Evolutionary conservation across 2,113 vertebrate genomes (phyloP), one percentile per base, ranked within the genome.

Genomic region (Corydoras sp.): DNA sequence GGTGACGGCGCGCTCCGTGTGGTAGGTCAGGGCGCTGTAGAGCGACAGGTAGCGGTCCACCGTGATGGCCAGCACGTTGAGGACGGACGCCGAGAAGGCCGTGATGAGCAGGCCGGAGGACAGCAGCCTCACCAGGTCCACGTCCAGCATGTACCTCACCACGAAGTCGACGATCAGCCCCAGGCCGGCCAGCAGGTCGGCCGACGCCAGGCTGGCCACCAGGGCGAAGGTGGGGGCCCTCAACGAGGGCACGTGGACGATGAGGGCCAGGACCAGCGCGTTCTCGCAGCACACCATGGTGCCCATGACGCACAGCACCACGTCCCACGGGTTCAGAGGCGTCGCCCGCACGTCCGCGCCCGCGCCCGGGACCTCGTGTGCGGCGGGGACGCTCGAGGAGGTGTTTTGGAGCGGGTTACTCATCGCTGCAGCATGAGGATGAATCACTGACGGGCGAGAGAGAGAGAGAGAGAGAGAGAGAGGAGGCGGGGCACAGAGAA

Each of bases 11-110:
- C 94, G 88, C 69, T 95, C 93, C 0, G 92, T 92, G 89, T 93
- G 92, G 84, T 97, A 96, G 68, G 94, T 95, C 49, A 97, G 88
- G 0, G 94, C 94, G 73, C 94, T 93, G 88, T 91, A 94, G 14
- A 97, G 82, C n/a, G 94, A 96, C 85, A 96, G 85, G 88, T 97
- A 97, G 0, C 94, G 90, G 86, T 97, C 94, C 73, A 95, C 89
- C 0, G 94, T 95, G 87, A 97, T 95, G 80, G 93, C 94, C 43
- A 97, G 88, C 5, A 94, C 86, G 84, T 91, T 95, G 78, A 92
- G 87, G 9, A 93, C 88, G 0, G 94, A 97, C 0, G 94, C 94
- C 0, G 94, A 95, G 84, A 96, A 96, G 32, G 94, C 90, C 10
- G 91, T 84, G 60, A 95, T 89, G 54, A 95, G 88, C 73, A 95